Evolutionary conservation across 2,797 vertebrate species (phyloP).

Genomic region (Alauda arvensis): DNA sequence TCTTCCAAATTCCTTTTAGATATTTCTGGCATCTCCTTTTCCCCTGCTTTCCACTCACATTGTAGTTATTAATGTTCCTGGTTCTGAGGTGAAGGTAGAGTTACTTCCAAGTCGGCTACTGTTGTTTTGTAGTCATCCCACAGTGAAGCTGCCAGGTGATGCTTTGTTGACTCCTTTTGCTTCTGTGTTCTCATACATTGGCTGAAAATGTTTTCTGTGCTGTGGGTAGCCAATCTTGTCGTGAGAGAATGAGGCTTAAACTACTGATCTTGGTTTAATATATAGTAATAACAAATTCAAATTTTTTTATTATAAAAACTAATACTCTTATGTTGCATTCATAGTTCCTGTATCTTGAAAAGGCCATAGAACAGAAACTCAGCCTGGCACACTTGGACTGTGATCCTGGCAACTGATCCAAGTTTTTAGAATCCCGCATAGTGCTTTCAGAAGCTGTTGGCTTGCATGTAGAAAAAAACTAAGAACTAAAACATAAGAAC

Average conservation of each 20-base stretch:
- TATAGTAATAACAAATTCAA: neutral
- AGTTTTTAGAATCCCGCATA: neutral
- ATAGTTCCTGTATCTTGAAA: neutral
- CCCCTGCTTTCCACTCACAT: neutral
- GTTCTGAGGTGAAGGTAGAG: neutral
- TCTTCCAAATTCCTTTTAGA: conserved; percentile 13
- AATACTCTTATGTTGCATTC: neutral
- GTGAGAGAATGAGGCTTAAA: neutral
- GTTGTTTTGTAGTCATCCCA: neutral
- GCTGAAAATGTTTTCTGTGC: neutral
- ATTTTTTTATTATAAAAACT: neutral
- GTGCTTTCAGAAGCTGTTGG: neutral
- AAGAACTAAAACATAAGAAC: neutral
- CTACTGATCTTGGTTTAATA: neutral
- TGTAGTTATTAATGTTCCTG: neutral
- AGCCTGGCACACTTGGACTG: neutral
- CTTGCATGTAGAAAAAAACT: neutral
- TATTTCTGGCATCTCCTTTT: neutral
- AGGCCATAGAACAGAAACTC: neutral
- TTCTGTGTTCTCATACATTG: neutral
- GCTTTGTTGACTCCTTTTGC: neutral
- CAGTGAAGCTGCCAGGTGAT: neutral
- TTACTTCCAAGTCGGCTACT: neutral
- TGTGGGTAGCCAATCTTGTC: neutral
- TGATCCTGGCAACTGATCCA: neutral